These are phyloP conservation scores for Tympanuchus pallidicinctus DNA, from an alignment of 2,113 vertebrate genomes.

Conservation along the genomic window DNA sequence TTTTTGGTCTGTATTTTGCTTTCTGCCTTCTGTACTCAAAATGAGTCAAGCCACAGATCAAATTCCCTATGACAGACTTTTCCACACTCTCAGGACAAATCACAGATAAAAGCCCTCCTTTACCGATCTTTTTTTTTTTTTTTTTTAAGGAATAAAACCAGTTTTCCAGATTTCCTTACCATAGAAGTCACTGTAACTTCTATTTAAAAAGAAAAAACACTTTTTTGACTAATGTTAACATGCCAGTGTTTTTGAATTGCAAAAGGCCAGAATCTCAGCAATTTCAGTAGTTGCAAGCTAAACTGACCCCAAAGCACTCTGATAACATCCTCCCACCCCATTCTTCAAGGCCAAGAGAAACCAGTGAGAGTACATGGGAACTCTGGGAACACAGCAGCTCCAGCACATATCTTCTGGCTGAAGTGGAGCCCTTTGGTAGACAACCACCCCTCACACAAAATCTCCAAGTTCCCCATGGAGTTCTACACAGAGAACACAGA, in stretches of 20 bases:
- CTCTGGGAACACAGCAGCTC: neutral
- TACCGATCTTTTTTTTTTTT: neutral
- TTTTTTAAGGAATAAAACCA: neutral
- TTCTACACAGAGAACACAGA: neutral
- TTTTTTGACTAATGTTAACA: neutral
- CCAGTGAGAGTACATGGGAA: rapidly evolving
- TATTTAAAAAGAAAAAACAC: neutral
- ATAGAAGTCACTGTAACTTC: neutral
- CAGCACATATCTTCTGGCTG: neutral
- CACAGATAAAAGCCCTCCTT: neutral
- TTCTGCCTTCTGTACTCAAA: neutral
- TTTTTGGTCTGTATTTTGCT: neutral
- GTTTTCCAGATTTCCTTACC: neutral
- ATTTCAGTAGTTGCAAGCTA: neutral
- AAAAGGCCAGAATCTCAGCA: neutral
- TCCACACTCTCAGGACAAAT: neutral
- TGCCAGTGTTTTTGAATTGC: neutral
- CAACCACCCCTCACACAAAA: neutral
- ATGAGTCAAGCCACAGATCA: neutral
- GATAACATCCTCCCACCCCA: neutral
- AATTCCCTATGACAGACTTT: neutral
- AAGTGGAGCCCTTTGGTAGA: neutral
- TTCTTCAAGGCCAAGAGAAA: neutral
- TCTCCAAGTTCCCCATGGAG: neutral
- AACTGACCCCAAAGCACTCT: neutral